These are phyloP conservation scores for Origma solitaria DNA, from an alignment of 2,113 vertebrate genomes.

Conservation along the genomic window DNA sequence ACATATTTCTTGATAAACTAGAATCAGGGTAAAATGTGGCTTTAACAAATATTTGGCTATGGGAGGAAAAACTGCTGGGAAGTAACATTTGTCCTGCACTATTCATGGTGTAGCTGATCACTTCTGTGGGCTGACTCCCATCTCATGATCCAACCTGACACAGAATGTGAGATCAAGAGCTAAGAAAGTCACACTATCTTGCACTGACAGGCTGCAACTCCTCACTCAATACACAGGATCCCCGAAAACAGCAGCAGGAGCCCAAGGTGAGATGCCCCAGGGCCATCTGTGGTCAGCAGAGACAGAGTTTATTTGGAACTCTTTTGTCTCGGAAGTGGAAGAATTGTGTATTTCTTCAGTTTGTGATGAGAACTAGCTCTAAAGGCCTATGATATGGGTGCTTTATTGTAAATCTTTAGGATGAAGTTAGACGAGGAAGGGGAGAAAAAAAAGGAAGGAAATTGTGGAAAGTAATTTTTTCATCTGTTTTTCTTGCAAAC, in stretches of 20 bases:
- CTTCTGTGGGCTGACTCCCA: not conserved
- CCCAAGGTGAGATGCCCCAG: not conserved
- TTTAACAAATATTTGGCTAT: not conserved
- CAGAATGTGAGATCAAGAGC: not conserved
- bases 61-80: not conserved
- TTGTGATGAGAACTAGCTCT: not conserved
- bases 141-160: not conserved
- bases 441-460: not conserved
- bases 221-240: not conserved
- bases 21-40: not conserved
- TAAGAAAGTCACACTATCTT: not conserved
- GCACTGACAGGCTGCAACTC: not conserved
- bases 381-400: not conserved
- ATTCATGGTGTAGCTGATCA: not conserved
- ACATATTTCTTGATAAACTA: not conserved
- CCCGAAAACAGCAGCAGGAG: not conserved
- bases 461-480: not conserved
- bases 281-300: not conserved
- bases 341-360: not conserved
- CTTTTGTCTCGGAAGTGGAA: not conserved
- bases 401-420: not conserved
- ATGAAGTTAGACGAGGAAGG: not conserved
- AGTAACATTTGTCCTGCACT: not conserved
- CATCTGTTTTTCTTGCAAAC: not conserved
- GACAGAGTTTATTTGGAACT: not conserved